Evolutionary conservation across 2,888 invertebrate species (phyloP).

Genomic region (Pseudeuparius sepicola): DNA sequence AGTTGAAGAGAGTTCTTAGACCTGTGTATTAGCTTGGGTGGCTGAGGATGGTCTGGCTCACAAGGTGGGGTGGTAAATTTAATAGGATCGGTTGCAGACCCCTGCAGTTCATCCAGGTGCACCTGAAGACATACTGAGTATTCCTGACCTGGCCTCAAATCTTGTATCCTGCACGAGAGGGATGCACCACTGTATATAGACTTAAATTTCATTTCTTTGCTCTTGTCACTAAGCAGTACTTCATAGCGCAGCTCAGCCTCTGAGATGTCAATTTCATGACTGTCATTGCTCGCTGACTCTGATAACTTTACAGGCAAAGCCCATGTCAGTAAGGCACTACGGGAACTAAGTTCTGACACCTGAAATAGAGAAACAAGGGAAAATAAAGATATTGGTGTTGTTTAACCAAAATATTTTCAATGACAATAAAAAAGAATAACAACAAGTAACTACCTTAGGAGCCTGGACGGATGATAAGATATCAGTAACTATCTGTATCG

Average conservation of each 20-base stretch:
- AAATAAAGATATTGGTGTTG: not conserved
- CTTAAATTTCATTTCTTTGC: slow-evolving; percentile 74
- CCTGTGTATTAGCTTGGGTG: slow-evolving; percentile 61
- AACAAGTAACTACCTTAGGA: slow-evolving; percentile 51
- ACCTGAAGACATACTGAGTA: slow-evolving; percentile 76
- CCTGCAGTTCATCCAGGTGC: slow-evolving; percentile 62
- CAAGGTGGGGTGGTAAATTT: slow-evolving; percentile 74
- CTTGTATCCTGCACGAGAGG: slow-evolving; percentile 69
- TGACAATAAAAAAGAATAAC: not conserved
- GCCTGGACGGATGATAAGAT: slow-evolving; percentile 64
- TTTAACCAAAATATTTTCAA: not conserved
- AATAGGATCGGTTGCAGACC: slow-evolving; percentile 65
- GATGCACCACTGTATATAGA: slow-evolving; percentile 72
- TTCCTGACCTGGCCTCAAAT: slow-evolving; percentile 79
- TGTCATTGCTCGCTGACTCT: slow-evolving; percentile 41
- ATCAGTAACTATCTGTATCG: slow-evolving; percentile 58
- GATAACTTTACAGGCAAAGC: slow-evolving; percentile 50
- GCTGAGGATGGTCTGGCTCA: slow-evolving; percentile 64
- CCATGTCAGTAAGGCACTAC: slow-evolving; percentile 80
- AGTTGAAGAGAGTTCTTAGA: slow-evolving; percentile 61
- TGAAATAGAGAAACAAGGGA: slow-evolving; percentile 36
- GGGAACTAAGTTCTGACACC: slow-evolving; percentile 74
- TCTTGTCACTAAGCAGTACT: slow-evolving; percentile 67
- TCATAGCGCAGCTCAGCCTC: slow-evolving; percentile 68
- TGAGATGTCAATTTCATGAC: slow-evolving; percentile 44